phyloP scores from a whole-genome alignment of 2,797 vertebrate genomes.

The Petrocephalus sullivani region DNA sequence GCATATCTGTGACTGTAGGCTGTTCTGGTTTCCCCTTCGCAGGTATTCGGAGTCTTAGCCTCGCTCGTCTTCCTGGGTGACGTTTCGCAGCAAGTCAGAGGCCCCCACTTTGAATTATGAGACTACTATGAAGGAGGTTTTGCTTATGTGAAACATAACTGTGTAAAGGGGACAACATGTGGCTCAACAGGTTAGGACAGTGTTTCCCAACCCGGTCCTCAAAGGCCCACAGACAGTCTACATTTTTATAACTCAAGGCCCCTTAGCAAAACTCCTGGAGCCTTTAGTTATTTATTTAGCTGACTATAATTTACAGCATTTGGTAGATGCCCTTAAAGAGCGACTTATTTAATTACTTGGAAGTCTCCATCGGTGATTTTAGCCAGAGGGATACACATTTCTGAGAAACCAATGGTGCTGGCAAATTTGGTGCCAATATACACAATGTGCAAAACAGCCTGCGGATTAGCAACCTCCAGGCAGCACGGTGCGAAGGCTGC shows the following conservation, averaged over 20 bases:
- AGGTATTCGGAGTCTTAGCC: slow-evolving; percentile 57
- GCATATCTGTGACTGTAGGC: slow-evolving; percentile 42
- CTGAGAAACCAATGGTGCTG: neutral
- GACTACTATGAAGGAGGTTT: too few species aligned
- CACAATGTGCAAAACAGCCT: neutral
- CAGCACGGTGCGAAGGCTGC: neutral
- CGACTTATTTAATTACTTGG: too few species aligned
- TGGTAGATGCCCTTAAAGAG: too few species aligned
- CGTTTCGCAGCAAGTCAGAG: neutral
- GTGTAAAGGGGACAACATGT: neutral
- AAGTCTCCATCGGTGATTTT: neutral
- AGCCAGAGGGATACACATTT: neutral
- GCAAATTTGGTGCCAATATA: neutral
- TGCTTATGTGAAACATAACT: neutral
- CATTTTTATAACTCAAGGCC: neutral
- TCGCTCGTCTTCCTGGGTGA: slow-evolving; percentile 48
- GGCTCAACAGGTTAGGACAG: neutral
- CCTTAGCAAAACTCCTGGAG: neutral
- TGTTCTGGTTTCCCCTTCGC: neutral
- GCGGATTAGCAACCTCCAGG: neutral
- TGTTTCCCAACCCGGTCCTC: neutral
- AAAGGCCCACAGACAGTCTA: neutral
- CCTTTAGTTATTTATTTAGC: neutral
- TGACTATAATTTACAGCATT: neutral
- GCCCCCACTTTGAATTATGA: too few species aligned